Base-by-base conservation (phyloP, 1,140 invertebrate genomes). In the Meloidogyne exigua region DNA sequence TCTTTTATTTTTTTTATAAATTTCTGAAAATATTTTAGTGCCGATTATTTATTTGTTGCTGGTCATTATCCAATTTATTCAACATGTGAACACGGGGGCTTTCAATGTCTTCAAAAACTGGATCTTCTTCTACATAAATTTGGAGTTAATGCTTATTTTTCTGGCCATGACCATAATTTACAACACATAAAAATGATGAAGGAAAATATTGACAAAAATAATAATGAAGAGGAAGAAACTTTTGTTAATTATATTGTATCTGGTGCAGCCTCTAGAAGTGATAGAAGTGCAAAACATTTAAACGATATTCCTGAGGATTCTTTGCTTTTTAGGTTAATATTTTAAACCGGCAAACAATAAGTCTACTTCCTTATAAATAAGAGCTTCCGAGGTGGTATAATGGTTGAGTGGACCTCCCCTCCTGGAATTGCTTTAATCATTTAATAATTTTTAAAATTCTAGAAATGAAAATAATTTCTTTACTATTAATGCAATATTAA, bases 1-100 rank as follows among this genome's bases (percentile, higher is more conserved):
- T 21, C 15, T 23, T 69, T 49, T 32, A 13, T 32, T n/a, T 36
- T 39, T 44, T 21, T 49, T 23, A 12, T 23, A 0, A 1, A 10
- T n/a, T n/a, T n/a, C n/a, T n/a, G n/a, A 11, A 68, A 9, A 10
- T 10, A 23, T 80, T 81, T 69, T 82, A 90, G 89, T 26, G 89
- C 89, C n/a, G 85, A 89, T n/a, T 90, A 90, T 77, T 72, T 90
- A 12, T 83, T 90, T 74, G 89, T 90, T 5, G 87, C 85, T 73
- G 90, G 90, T 18, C 90, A 90, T 80, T 90, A 89, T 81, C 90
- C 90, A n/a, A 87, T 90, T 11, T 89, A 89, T 82, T 90, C 90
- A 21, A 84, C 89, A 11, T 89, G 84, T 32, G 84, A 87, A 36
- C 90, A 90, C 81, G 90, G 90, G 7, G 88, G 89, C 7, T 89